Conservation (phyloP, 2,113 vertebrate species). For the Dascyllus trimaculatus region DNA sequence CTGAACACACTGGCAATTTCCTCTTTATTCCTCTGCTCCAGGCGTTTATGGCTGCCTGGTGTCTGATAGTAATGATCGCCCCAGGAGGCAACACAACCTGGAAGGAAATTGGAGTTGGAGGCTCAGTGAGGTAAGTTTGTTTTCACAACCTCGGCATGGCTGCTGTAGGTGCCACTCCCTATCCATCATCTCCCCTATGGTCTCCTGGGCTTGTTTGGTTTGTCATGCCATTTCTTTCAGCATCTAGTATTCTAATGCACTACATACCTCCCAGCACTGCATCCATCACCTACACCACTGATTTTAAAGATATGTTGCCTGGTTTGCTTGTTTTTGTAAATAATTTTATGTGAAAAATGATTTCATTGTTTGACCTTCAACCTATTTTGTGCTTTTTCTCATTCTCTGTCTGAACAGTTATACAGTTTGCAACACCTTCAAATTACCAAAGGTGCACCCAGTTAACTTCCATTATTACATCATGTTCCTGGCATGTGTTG, state of each 20-base stretch:
- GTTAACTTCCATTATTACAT: too few species aligned
- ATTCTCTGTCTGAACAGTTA: background rate
- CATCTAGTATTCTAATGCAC: background rate
- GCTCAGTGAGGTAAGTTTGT: slow-evolving; percentile 37
- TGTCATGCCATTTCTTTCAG: background rate
- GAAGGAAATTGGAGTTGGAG: slow-evolving; percentile 57
- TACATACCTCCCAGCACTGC: too few species aligned
- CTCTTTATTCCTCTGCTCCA: background rate
- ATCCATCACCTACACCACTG: background rate
- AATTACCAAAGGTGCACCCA: too few species aligned
- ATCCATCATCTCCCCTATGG: background rate
- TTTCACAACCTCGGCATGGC: slow-evolving; percentile 38
- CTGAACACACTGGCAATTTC: slow-evolving; percentile 19
- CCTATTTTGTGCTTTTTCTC: background rate
- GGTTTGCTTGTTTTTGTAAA: background rate
- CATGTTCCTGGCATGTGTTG: too few species aligned
- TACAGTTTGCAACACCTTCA: too few species aligned
- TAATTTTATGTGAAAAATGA: background rate
- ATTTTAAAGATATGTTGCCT: too few species aligned
- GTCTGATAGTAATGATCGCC: slow-evolving; percentile 21
- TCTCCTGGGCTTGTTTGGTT: background rate
- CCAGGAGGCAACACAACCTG: background rate
- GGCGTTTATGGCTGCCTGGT: background rate
- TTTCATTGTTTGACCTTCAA: too few species aligned
- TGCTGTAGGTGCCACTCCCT: slow-evolving; percentile 12